These are phyloP conservation scores for Drosophila jambulina DNA, from an alignment of 1,140 invertebrate species.

Conservation along the genomic window DNA sequence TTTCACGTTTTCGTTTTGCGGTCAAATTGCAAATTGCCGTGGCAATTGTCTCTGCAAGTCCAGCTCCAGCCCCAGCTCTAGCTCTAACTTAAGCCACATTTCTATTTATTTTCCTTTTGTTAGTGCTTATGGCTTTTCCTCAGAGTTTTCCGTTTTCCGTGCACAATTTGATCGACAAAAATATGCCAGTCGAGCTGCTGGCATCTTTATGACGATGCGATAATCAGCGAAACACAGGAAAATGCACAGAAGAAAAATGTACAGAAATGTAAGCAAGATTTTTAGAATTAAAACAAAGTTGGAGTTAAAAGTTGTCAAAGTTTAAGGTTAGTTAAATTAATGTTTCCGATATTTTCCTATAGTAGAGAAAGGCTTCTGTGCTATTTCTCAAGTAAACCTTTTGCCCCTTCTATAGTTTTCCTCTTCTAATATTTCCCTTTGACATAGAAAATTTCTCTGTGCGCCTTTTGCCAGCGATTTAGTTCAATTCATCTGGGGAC, in stretches of 20 bases:
- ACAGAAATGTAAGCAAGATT: not conserved
- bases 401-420: not conserved
- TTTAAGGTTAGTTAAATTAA: not conserved
- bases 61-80: constrained; percentile 27
- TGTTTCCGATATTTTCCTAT: too few relatives aligned
- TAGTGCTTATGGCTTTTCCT: constrained; percentile 14
- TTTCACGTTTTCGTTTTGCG: constrained; percentile 73
- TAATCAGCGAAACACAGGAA: constrained; percentile 19
- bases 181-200: constrained; percentile 52
- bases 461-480: constrained; percentile 37
- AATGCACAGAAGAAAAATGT: constrained; percentile 9
- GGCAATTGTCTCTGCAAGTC: constrained; percentile 54
- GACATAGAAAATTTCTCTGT: not conserved
- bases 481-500: constrained; percentile 43
- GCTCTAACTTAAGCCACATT: constrained; percentile 12
- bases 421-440: too few relatives aligned
- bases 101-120: constrained; percentile 24
- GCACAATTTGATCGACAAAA: constrained; percentile 65
- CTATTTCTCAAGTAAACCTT: too few relatives aligned
- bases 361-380: too few relatives aligned
- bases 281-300: not conserved
- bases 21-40: constrained; percentile 76
- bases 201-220: constrained; percentile 70
- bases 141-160: constrained; percentile 36
- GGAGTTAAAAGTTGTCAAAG: not conserved